A percentile compares a stretch with the other conserved stretches of the same genome.
Conservation (phyloP, 1,140 invertebrate genomes). For the Sipha flava region DNA sequence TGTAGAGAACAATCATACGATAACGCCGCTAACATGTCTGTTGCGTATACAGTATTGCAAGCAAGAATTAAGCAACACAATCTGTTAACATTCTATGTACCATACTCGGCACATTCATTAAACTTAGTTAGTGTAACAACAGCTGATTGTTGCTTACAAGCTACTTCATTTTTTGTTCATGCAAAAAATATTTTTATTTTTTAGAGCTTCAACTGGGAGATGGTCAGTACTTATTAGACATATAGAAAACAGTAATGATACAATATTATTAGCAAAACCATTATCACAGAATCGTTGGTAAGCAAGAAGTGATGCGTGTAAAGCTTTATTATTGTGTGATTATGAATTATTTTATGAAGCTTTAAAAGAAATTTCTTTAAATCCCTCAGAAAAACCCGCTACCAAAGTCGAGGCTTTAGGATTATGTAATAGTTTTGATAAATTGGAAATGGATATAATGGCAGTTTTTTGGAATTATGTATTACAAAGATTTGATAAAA, state of each 20-base stretch:
- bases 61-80: slow-evolving; percentile 36
- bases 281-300: slow-evolving; percentile 36
- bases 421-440: no score
- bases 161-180: slow-evolving; percentile 36
- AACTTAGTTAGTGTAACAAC: slow-evolving; percentile 39
- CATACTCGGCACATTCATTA: no score
- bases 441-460: no score
- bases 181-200: no score
- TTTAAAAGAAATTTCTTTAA: no score
- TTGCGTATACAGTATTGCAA: slow-evolving; percentile 39
- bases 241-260: slow-evolving; percentile 1
- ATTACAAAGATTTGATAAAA: no score
- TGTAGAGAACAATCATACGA: slow-evolving; percentile 42
- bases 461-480: no score
- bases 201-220: slow-evolving; percentile 37
- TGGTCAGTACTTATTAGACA: slow-evolving; percentile 34
- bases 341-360: no score
- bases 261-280: slow-evolving; percentile 18
- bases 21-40: slow-evolving; percentile 42
- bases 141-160: slow-evolving; percentile 39
- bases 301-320: slow-evolving; percentile 19
- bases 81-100: slow-evolving; percentile 39
- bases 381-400: no score
- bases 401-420: no score
- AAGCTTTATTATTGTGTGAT: no score